Evolutionary conservation across 2,888 invertebrate genomes (phyloP).

Genomic region (Drosophila kokeensis): DNA sequence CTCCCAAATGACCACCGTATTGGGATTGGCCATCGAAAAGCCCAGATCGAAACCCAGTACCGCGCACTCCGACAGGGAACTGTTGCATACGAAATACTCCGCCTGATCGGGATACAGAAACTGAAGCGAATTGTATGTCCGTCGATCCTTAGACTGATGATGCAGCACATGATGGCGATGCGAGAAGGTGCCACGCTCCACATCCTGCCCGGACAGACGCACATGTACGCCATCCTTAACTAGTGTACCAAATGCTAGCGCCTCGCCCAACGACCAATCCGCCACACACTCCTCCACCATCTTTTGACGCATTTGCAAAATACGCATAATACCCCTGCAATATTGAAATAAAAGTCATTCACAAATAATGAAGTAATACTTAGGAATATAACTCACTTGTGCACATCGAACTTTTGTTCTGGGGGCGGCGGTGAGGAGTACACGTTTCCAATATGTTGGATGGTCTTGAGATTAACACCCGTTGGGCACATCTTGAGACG

Average conservation of each 20-base stretch:
- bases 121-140: conserved; percentile 92
- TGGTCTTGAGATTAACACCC: conserved; percentile 88
- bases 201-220: conserved; percentile 96
- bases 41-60: conserved; percentile 97
- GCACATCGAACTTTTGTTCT: conserved; percentile 87
- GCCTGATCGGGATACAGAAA: conserved; percentile 98
- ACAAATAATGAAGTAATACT: no score
- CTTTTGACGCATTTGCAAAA: conserved; percentile 93
- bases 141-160: conserved; percentile 97
- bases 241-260: conserved; percentile 98
- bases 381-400: conserved; percentile 82
- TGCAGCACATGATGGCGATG: conserved; percentile 98
- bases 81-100: conserved; percentile 98
- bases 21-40: conserved; percentile 98
- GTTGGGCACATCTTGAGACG: conserved; percentile 87
- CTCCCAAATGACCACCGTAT: conserved; percentile 98
- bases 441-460: conserved; percentile 87
- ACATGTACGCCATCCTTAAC: conserved; percentile 98
- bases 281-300: conserved; percentile 94
- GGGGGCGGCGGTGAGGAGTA: conserved; percentile 88
- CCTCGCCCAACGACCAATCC: conserved; percentile 99
- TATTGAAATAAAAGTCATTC: conserved; percentile 49
- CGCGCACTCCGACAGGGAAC: conserved; percentile 97
- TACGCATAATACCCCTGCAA: conserved; percentile 91
- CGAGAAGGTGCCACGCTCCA: conserved; percentile 98